A percentile compares a stretch with the other conserved stretches of the same genome.
Evolutionary conservation across 2,888 invertebrate genomes (phyloP).

Genomic region (Ramazzottius varieornatus): DNA sequence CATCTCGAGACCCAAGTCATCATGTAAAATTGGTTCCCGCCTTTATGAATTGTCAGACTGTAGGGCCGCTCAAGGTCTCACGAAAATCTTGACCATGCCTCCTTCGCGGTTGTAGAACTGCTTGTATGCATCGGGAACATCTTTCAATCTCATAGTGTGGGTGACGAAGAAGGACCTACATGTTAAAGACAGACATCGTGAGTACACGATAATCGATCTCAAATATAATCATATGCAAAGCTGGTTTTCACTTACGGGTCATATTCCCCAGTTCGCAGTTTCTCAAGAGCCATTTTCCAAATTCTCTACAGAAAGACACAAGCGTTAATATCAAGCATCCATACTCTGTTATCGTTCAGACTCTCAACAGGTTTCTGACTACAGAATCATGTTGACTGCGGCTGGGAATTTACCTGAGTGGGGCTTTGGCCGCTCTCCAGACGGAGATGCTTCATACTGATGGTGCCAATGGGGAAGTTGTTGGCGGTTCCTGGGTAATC

Average conservation of each 20-base stretch:
- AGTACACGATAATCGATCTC: too few relatives aligned
- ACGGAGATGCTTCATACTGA: background rate
- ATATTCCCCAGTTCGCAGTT: background rate
- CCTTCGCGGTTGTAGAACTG: background rate
- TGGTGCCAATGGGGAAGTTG: background rate
- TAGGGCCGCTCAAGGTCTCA: background rate
- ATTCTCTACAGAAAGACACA: background rate
- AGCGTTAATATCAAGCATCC: too few relatives aligned
- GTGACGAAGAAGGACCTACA: background rate
- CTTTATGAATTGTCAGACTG: too few relatives aligned
- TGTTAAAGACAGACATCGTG: too few relatives aligned
- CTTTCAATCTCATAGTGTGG: background rate
- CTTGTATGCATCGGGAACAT: background rate
- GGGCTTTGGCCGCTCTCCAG: background rate
- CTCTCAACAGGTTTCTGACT: too few relatives aligned
- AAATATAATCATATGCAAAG: too few relatives aligned
- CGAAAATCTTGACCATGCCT: slow-evolving; percentile 1
- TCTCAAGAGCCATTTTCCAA: background rate
- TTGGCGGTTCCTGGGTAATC: background rate
- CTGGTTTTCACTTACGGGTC: too few relatives aligned
- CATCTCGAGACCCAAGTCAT: too few relatives aligned
- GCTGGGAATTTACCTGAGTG: background rate
- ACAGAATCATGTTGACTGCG: background rate
- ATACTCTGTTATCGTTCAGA: too few relatives aligned
- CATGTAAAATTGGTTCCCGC: too few relatives aligned